A percentile compares a stretch with the other conserved stretches of the same genome.
Conservation (phyloP, 2,888 invertebrate genomes). For the Epicampocera succincta region DNA sequence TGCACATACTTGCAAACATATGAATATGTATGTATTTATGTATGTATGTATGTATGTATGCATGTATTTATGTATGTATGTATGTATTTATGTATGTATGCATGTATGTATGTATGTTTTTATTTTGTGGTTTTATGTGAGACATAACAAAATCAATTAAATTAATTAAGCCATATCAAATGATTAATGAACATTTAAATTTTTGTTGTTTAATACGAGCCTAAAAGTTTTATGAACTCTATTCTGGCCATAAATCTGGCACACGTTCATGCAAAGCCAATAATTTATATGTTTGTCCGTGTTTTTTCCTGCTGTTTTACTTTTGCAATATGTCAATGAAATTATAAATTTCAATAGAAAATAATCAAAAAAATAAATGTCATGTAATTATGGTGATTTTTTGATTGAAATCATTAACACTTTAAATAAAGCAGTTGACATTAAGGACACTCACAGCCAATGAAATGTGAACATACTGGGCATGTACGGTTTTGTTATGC, state of each 20-base stretch:
- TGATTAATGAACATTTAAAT: slow-evolving; percentile 61
- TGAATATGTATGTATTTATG: too few species aligned
- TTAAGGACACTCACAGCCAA: neutral
- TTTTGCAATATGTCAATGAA: slow-evolving; percentile 32
- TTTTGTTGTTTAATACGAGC: neutral
- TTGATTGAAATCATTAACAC: slow-evolving; percentile 14
- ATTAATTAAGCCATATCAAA: slow-evolving; percentile 63
- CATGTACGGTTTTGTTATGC: too few species aligned
- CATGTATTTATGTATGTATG: too few species aligned
- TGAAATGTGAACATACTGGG: neutral
- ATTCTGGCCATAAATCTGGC: slow-evolving; percentile 19
- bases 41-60: too few species aligned
- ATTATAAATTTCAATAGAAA: slow-evolving; percentile 21
- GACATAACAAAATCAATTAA: slow-evolving; percentile 60
- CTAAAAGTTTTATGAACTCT: slow-evolving; percentile 9
- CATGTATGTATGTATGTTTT: neutral
- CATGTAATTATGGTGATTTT: slow-evolving; percentile 23
- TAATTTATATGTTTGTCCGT: slow-evolving; percentile 31
- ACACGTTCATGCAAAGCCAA: slow-evolving; percentile 14
- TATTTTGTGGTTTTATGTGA: slow-evolving; percentile 30
- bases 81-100: neutral
- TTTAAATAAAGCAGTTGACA: neutral
- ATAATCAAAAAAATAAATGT: slow-evolving; percentile 19
- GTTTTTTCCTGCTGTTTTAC: neutral
- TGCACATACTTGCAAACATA: too few species aligned